Percentiles rank a stretch among this genome's conserved stretches.
Evolutionary conservation across 2,113 vertebrate species (phyloP).

Genomic region (Callithrix jacchus): DNA sequence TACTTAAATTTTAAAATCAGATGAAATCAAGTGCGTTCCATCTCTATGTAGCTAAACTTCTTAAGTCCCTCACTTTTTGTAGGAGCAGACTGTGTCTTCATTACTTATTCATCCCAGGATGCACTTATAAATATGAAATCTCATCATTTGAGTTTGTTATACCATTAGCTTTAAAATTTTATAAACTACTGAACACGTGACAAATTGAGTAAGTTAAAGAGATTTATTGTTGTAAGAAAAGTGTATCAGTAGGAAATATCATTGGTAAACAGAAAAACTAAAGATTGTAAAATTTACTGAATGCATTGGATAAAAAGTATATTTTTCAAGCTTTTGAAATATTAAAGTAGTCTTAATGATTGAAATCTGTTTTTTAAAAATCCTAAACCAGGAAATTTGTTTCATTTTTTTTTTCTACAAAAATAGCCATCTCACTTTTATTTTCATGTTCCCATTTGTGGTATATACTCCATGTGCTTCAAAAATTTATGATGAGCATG

Average conservation of each 20-base stretch:
- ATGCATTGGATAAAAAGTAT: background rate
- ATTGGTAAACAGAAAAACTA: background rate
- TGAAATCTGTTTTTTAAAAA: background rate
- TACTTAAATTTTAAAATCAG: conserved; percentile 41
- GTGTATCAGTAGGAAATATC: background rate
- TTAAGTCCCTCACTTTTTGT: conserved; percentile 21
- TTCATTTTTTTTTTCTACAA: conserved; percentile 2
- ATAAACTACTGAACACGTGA: conserved; percentile 39
- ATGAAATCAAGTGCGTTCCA: background rate
- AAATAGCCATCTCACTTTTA: background rate
- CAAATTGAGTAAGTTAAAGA: conserved; percentile 3
- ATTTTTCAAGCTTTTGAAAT: conserved; percentile 50
- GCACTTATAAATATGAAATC: conserved; percentile 60
- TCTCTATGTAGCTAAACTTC: background rate
- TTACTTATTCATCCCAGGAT: conserved; percentile 55
- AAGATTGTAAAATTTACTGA: background rate
- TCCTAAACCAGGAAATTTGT: background rate
- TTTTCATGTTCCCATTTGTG: conserved; percentile 13
- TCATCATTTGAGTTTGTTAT: conserved; percentile 51
- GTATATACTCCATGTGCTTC: background rate
- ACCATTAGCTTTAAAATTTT: conserved; percentile 61
- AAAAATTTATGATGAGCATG: background rate
- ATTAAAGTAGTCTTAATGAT: background rate
- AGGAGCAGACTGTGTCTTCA: conserved; percentile 32
- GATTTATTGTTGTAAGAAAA: background rate